Percentiles rank a stretch among this genome's conserved stretches.
These are phyloP conservation scores for Salarias fasciatus DNA, from an alignment of 2,797 vertebrate genomes.

Conservation along the genomic window DNA sequence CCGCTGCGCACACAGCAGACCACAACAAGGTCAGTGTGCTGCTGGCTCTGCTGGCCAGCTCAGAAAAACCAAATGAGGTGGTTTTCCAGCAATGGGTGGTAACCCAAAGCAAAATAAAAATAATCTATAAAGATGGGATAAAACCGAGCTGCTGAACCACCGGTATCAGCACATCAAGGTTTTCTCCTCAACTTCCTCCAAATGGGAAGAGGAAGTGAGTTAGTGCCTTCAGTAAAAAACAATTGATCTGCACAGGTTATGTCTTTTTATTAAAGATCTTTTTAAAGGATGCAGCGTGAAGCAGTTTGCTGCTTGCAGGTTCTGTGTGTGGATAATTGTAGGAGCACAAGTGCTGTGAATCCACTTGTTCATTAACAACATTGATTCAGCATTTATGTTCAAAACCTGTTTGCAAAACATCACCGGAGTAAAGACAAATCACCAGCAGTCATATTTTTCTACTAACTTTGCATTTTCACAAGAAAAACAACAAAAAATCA, in stretches of 20 bases:
- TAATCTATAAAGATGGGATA: constrained; percentile 27
- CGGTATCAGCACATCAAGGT: neutral
- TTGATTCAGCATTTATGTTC: no score
- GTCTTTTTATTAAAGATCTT: neutral
- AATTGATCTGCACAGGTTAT: constrained; percentile 4
- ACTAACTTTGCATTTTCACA: no score
- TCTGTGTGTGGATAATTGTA: neutral
- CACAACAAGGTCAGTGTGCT: constrained; percentile 32
- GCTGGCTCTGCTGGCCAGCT: constrained; percentile 10
- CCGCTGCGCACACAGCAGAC: constrained; percentile 12
- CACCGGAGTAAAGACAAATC: no score
- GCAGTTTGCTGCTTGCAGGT: neutral
- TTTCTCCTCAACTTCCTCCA: neutral
- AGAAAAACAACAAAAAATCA: no score
- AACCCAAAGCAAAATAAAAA: constrained; percentile 55
- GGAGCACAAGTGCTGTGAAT: no score
- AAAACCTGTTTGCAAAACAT: no score
- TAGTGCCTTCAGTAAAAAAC: neutral
- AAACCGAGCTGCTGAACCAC: neutral
- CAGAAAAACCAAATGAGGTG: constrained; percentile 7
- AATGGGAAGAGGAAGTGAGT: neutral
- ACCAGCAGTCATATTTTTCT: no score
- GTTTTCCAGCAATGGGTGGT: constrained; percentile 48
- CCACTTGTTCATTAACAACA: no score
- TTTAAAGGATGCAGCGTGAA: neutral